Conservation (phyloP, 2,113 vertebrate genomes). For the Drymodes brunneopygia region DNA sequence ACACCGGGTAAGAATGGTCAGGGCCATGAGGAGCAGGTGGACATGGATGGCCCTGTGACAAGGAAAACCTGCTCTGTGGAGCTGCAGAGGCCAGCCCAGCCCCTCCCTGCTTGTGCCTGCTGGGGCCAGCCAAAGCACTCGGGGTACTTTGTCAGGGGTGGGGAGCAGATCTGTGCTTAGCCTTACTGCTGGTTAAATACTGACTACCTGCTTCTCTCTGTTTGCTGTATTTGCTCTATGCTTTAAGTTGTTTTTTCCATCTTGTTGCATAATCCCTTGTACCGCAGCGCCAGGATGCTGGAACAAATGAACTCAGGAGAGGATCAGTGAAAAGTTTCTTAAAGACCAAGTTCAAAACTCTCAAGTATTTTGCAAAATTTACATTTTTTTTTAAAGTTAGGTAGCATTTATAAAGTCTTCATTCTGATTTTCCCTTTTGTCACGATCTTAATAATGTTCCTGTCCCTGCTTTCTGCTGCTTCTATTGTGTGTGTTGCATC, state of each 20-base stretch:
- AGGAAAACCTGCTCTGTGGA: not conserved
- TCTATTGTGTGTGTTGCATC: not conserved
- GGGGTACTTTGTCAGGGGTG: not conserved
- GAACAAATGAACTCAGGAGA: not conserved
- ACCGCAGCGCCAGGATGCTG: not conserved
- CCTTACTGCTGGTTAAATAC: not conserved
- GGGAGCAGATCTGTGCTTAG: not conserved
- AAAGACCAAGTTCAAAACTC: not conserved
- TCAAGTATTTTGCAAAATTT: not conserved
- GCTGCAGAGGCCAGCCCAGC: not conserved
- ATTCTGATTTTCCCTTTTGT: not conserved
- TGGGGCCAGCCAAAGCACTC: not conserved
- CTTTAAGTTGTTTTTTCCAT: not conserved
- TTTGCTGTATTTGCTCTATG: not conserved
- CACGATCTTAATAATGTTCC: not conserved
- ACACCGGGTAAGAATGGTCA: not conserved
- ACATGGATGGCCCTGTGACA: not conserved
- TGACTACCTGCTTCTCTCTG: not conserved
- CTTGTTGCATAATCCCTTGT: not conserved
- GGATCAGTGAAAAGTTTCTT: not conserved
- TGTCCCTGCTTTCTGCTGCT: not conserved
- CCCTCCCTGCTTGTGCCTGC: fast-evolving
- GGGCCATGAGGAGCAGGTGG: not conserved
- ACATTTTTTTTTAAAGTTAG: not conserved
- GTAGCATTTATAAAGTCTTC: not conserved